Base-by-base conservation (phyloP, 1,140 invertebrate genomes). In the Microplitis mediator region DNA sequence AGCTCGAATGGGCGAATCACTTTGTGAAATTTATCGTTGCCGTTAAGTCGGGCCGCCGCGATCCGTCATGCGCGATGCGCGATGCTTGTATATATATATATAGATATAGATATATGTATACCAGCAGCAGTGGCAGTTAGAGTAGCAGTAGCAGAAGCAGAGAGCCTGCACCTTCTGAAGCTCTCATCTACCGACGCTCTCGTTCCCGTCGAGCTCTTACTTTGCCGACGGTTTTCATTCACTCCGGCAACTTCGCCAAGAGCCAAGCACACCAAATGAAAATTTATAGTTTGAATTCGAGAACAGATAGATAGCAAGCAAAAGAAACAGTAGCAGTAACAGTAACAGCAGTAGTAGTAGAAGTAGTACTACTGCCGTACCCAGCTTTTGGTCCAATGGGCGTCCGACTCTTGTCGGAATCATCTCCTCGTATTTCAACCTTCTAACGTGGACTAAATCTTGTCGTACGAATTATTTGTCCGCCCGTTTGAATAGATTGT, bases 11-110 rank as follows among this genome's bases (percentile, higher is more conserved):
- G 65, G 50, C 45, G 14, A 52, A 54, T 67, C 65, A 67, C 65
- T 67, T 67, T 67, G 50, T 54, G 23, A 67, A 67, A 67, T 67
- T 67, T 67, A 67, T 67, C 32, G 65, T 67, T 67, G 6, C 50
- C 51, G 65, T 67, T 67, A 54, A 54, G 50, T 34, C 34, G 65
- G 16, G 23, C 65, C 65, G 65, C 50, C 50, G 14, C 65, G 31
- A 67, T 67, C 34, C 50, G 65, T 67, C 65, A 67, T 67, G 50
- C 50, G 65, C 31, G 39, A 65, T 50, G 63, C 36, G 23, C 23
- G 23, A 23, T n/a, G 6, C 14, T 65, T 31, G 36, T 51, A 45
- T 51, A 65, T 51, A 11, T 45, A 45, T 23, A 23, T 0, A 23
- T 23, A 9, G 36, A 45, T 45, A 11, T 11, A 6, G 39, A 45